Base-by-base conservation (phyloP, 92 coral and sea anemone genomes). In the Nematostella vectensis region DNA sequence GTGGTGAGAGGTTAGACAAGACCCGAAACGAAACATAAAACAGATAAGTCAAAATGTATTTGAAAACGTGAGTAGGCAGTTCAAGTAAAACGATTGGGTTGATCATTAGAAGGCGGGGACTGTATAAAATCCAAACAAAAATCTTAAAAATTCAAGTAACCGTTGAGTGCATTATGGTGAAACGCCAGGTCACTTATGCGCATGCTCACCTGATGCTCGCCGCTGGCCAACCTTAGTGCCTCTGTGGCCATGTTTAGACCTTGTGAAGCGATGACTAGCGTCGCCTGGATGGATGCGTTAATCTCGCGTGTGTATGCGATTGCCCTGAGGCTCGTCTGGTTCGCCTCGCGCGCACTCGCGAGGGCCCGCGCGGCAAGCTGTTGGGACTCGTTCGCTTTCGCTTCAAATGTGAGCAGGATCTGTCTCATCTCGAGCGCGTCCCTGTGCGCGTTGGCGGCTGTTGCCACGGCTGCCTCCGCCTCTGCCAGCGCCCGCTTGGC, bases 131-230 rank as follows among this genome's bases (percentile, higher is more conserved):
- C n/a, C n/a, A n/a, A n/a, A n/a, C n/a, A n/a, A n/a, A n/a, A n/a
- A n/a, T n/a, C n/a, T n/a, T n/a, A n/a, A n/a, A n/a, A n/a, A n/a
- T n/a, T n/a, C n/a, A n/a, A n/a, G n/a, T n/a, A n/a, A n/a, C n/a
- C n/a, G n/a, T n/a, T n/a, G n/a, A n/a, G n/a, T n/a, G n/a, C n/a
- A n/a, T n/a, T n/a, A n/a, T n/a, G n/a, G n/a, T n/a, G n/a, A n/a
- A n/a, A n/a, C n/a, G n/a, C n/a, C n/a, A n/a, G n/a, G n/a, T n/a
- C n/a, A n/a, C n/a, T n/a, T n/a, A n/a, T n/a, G n/a, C n/a, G n/a
- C n/a, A n/a, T n/a, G n/a, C n/a, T n/a, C 62, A 91, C 98, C 89
- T 81, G 74, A 55, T 91, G 61, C 69, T 91, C 98, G 15, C 40
- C n/a, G 30, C 25, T 49, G 1, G 95, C 71, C 48, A 81, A 38